Percentiles rank a stretch among this genome's conserved stretches.
Conservation (phyloP, 2,888 invertebrate species). For the Lepidochrysops patricia region DNA sequence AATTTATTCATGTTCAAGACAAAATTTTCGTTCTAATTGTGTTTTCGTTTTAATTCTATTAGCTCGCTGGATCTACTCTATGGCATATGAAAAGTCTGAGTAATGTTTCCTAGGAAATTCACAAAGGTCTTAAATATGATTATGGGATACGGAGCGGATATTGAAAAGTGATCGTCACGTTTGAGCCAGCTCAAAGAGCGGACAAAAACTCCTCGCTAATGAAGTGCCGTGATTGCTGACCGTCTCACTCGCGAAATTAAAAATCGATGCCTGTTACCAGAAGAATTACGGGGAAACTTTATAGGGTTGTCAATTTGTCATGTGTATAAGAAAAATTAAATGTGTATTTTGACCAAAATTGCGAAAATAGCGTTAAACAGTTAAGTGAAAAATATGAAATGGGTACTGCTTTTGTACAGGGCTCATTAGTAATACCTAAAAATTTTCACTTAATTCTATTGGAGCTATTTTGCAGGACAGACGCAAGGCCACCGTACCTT, state of each 20-base stretch:
- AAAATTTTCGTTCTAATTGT: no score
- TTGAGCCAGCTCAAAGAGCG: neutral
- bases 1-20: no score
- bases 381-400: no score
- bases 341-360: no score
- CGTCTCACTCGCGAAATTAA: conserved; percentile 1
- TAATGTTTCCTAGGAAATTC: neutral
- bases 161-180: conserved; percentile 1
- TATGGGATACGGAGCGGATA: neutral
- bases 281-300: neutral
- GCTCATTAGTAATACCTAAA: no score
- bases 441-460: no score
- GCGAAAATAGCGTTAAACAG: no score
- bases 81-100: neutral
- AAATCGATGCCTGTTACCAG: conserved; percentile 1
- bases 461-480: no score
- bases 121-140: neutral
- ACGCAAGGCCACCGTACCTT: no score
- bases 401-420: neutral
- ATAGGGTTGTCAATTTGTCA: neutral
- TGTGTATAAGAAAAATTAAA: neutral
- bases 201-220: neutral
- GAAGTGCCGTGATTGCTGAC: neutral
- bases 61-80: no score
- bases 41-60: no score